phyloP scores from a whole-genome alignment of 1,140 invertebrate species.

The Drosophila tropicalis region DNA sequence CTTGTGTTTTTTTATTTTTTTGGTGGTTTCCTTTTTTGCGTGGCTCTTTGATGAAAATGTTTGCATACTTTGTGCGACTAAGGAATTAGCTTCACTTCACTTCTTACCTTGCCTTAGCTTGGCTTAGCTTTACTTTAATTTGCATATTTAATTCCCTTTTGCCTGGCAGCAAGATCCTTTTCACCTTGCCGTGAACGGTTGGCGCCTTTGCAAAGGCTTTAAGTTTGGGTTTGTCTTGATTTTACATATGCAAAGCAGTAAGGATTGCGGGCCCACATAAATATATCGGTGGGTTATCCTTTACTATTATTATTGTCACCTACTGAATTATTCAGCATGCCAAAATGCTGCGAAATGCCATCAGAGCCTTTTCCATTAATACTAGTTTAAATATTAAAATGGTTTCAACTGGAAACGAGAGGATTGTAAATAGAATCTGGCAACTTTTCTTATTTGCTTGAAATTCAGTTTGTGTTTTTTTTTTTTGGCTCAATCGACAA shows the following conservation, averaged over 20 bases:
- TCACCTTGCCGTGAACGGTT: slow-evolving; percentile 1
- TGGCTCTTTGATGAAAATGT: slow-evolving; percentile 10
- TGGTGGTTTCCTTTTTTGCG: not conserved
- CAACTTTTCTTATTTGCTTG: not conserved
- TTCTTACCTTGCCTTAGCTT: not conserved
- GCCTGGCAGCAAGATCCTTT: slow-evolving; percentile 11
- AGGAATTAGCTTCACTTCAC: slow-evolving; percentile 11
- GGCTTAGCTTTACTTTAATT: slow-evolving; percentile 9
- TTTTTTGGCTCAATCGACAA: not conserved
- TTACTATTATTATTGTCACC: slow-evolving; percentile 14
- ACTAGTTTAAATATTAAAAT: slow-evolving; percentile 14
- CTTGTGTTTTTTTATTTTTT: not conserved
- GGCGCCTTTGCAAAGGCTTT: slow-evolving; percentile 2
- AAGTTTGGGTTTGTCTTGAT: slow-evolving; percentile 5
- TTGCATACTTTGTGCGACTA: slow-evolving; percentile 12
- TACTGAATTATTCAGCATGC: slow-evolving; percentile 7
- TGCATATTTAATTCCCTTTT: slow-evolving; percentile 14
- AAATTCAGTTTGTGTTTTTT: not conserved
- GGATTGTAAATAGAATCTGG: not conserved
- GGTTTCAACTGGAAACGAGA: not conserved
- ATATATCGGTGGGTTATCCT: slow-evolving; percentile 11
- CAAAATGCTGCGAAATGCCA: slow-evolving; percentile 3
- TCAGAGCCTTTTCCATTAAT: slow-evolving; percentile 1
- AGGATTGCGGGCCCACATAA: slow-evolving; percentile 9
- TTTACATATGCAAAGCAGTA: slow-evolving; percentile 13